Evolutionary conservation across 2,113 vertebrate species (phyloP), one percentile per base, ranked within the genome.

Genomic region (Mormyrus lacerda): DNA sequence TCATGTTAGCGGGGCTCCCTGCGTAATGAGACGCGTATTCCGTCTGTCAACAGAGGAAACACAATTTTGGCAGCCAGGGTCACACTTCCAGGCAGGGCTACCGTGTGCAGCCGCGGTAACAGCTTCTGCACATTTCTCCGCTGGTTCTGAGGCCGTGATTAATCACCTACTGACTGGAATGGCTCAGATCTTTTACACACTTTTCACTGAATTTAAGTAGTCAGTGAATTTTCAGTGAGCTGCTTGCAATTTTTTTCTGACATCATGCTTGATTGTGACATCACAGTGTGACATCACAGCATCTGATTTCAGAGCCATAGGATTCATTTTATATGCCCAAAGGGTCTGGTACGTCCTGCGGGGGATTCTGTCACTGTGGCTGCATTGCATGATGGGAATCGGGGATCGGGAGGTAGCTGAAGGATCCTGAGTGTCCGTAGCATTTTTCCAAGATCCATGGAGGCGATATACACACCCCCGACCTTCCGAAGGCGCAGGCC

Each of bases 41-140:
- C 85, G 91, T 93, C 93, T 91, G 92, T 94, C 94, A 95, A 92
- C 94, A 93, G 90, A 94, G 95, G 92, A 94, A 95, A 93, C 94
- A 91, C 93, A 93, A 91, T 92, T 90, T 94, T 93, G 91, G 89
- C 85, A 61, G 87, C 3, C 17, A 19, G 10, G 90, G 89, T 90
- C 90, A 85, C 84, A 51, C 35, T 73, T 86, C 7, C 45, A 47
- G 24, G 42, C 53, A 27, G 21, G 90, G 91, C 90, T 69, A 85
- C 88, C 89, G 89, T 89, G 35, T n/a, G 39, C 50, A 82, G 39
- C 19, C 55, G 76, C 21, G 42, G 19, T 31, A 31, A 50, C 61
- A 79, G 58, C 47, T 50, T 39, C 48, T 6, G 35, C 35, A 6
- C 31, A 6, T 76, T 39, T 76, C 69, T 13, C 13, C 31, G 2